Base-by-base conservation (phyloP, 2,113 vertebrate species). In the Oxyruncus cristatus region DNA sequence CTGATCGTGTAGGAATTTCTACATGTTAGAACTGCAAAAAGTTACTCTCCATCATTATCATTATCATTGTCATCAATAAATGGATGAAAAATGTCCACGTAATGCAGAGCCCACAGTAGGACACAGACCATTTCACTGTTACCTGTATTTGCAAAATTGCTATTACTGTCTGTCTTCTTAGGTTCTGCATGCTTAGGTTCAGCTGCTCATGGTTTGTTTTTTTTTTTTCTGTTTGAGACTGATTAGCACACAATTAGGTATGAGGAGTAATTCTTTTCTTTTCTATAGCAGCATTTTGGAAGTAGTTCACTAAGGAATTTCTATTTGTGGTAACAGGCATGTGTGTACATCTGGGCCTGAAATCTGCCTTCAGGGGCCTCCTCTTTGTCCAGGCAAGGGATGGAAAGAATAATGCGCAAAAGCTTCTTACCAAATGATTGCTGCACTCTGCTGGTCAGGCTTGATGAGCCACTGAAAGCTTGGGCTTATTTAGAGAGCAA, bases 361-460 rank as follows among this genome's bases (percentile, higher is more conserved):
- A 95, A 83, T 73, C 30, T 72, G n/a, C 32, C 37, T 93, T 30
- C 15, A n/a, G 30, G 55, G 50, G 2, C 9, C 11, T 88, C 6
- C 11, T 76, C 46, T 79, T 93, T 79, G 53, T 85, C 71, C 62
- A 32, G 28, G 8, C 44, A 53, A 37, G 3, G 16, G 3, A 21
- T 49, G 46, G 66, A 67, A 88, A 13, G 33, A 88, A 8, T 12
- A 65, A 41, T 0, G 1, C 63, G 19, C 4, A 41, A 85, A 20
- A n/a, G 18, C 9, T 75, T 61, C 66, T 75, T 78, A 37, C 89
- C n/a, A 85, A 89, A 96, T 35, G 15, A 47, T 70, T 92, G 58
- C 92, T 94, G 92, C 92, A 75, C 87, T 96, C 89, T 96, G 62
- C 66, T 96, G 92, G 94, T 68, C 33, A 4, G 18, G 23, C 74